phyloP scores from a whole-genome alignment of 2,888 invertebrate genomes.

The Ischnus inquisitorius region DNA sequence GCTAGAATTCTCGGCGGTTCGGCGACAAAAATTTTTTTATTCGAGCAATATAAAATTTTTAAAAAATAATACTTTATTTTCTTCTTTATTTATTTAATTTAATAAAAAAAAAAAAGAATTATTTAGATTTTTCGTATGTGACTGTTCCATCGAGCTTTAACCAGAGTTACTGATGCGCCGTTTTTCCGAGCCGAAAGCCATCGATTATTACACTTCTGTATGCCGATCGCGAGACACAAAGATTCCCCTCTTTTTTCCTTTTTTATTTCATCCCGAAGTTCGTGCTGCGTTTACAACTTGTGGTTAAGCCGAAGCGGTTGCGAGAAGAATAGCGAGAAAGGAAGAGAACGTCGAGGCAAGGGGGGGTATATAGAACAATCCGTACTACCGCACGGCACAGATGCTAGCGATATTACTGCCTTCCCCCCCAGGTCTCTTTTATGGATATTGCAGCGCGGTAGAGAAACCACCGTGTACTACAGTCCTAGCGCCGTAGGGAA shows the following conservation, averaged over 20 bases:
- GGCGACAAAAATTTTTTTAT: too few species aligned
- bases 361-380: slow-evolving; percentile 44
- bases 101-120: too few species aligned
- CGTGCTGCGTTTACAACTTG: slow-evolving; percentile 31
- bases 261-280: slow-evolving; percentile 54
- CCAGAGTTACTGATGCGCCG: too few species aligned
- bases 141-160: too few species aligned
- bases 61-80: too few species aligned
- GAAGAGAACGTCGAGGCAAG: slow-evolving; percentile 26
- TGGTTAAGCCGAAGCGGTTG: slow-evolving; percentile 37
- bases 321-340: slow-evolving; percentile 49
- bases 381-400: slow-evolving; percentile 76
- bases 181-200: not conserved
- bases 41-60: too few species aligned
- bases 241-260: slow-evolving; percentile 8
- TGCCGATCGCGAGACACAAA: not conserved
- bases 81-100: too few species aligned
- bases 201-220: slow-evolving; percentile 20
- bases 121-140: too few species aligned
- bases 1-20: too few species aligned
- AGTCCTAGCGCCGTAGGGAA: slow-evolving; percentile 56
- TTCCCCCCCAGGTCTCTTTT: slow-evolving; percentile 81
- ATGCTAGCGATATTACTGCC: slow-evolving; percentile 82
- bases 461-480: slow-evolving; percentile 62
- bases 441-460: slow-evolving; percentile 82